A percentile compares a stretch with the other conserved stretches of the same genome.
These are phyloP conservation scores for Cryptotis parvus DNA, from an alignment of 2,113 vertebrate genomes.

Conservation along the genomic window DNA sequence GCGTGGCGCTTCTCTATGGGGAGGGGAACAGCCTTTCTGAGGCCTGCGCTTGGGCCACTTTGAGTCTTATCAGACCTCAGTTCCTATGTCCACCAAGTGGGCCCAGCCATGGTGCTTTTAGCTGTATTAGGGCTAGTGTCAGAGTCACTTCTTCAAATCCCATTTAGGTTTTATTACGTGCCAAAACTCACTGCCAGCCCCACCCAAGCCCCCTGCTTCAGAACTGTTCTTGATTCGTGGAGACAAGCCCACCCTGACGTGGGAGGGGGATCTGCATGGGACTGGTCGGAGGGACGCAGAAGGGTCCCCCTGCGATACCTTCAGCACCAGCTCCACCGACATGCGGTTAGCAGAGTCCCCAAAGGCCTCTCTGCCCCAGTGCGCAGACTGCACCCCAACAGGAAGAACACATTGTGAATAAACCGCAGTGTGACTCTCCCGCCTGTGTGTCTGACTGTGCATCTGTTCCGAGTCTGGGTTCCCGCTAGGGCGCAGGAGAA, in stretches of 20 bases:
- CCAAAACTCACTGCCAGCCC: neutral
- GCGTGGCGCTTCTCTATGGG: no score
- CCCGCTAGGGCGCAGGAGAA: neutral
- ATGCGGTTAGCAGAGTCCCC: neutral
- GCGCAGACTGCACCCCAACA: slow-evolving; percentile 10
- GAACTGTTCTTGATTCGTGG: neutral
- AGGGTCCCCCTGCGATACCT: neutral
- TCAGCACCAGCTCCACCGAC: neutral
- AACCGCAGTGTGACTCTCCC: slow-evolving; percentile 52
- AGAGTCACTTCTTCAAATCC: no score
- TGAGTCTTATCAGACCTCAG: no score
- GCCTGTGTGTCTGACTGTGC: neutral
- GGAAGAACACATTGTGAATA: slow-evolving; percentile 49
- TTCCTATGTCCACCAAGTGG: no score
- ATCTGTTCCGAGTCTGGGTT: neutral
- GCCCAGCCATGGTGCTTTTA: no score
- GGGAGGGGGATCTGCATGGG: neutral
- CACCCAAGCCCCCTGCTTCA: neutral
- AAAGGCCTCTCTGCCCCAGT: neutral
- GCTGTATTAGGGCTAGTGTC: no score
- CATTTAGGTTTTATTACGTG: no score
- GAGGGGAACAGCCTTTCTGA: no score
- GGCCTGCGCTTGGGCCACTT: no score
- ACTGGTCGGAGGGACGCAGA: neutral
- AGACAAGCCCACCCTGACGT: neutral